Percentiles rank a stretch among this genome's conserved stretches.
Conservation (phyloP, 2,113 vertebrate species). For the Sinocyclocheilus grahami region DNA sequence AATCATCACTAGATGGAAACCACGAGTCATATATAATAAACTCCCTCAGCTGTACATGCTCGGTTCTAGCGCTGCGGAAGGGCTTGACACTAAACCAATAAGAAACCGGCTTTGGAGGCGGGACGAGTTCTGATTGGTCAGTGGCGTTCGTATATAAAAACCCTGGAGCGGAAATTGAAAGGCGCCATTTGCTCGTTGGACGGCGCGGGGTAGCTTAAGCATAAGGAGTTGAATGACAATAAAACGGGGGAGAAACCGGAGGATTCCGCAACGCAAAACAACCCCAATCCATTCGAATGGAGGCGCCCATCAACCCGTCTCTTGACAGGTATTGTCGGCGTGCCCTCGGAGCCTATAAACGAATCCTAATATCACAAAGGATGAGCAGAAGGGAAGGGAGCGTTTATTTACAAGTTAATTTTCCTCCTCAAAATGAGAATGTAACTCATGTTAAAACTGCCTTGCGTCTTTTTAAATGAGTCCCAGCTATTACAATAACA, state of each 20-base stretch:
- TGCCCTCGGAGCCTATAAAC: not conserved
- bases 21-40: slow-evolving; percentile 15
- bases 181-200: slow-evolving; percentile 73
- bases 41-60: not conserved
- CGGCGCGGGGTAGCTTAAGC: not conserved
- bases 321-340: slow-evolving; percentile 72
- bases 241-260: slow-evolving; percentile 25
- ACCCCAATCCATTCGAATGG: slow-evolving; percentile 71
- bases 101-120: not conserved
- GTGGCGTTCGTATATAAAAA: slow-evolving; percentile 65
- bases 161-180: slow-evolving; percentile 67
- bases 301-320: slow-evolving; percentile 71
- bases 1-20: slow-evolving; percentile 19
- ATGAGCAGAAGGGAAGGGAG: not conserved
- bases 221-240: slow-evolving; percentile 33
- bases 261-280: slow-evolving; percentile 34
- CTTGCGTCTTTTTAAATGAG: not conserved
- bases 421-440: not conserved
- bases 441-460: not conserved
- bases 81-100: slow-evolving; percentile 54
- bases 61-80: not conserved
- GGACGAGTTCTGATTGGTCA: slow-evolving; percentile 37
- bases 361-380: slow-evolving; percentile 6
- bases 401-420: not conserved
- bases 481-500: not conserved